These are phyloP conservation scores for Xanthia togata DNA, from an alignment of 2,888 invertebrate species.

Conservation along the genomic window DNA sequence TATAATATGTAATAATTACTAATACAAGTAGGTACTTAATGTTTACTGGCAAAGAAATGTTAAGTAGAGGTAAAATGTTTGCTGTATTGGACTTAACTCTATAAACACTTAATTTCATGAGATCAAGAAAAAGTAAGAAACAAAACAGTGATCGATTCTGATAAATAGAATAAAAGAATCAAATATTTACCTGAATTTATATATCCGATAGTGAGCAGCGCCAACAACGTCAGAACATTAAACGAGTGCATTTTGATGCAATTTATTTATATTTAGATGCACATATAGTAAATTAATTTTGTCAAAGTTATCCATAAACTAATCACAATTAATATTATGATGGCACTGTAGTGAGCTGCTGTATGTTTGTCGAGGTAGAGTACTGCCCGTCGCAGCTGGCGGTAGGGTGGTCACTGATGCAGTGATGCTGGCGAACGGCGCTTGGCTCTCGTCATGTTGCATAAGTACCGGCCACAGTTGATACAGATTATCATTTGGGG, in stretches of 20 bases:
- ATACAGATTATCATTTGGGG: conserved; percentile 90
- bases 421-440: conserved; percentile 79
- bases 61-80: not conserved
- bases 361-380: conserved; percentile 48
- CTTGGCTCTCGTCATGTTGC: conserved; percentile 78
- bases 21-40: not conserved
- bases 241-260: conserved; percentile 69
- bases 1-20: not conserved
- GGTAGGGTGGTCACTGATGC: conserved; percentile 79
- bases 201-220: conserved; percentile 70
- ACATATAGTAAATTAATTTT: conserved; percentile 43
- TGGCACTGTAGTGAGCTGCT: conserved; percentile 45
- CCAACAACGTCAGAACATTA: conserved; percentile 66
- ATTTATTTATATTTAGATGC: conserved; percentile 38
- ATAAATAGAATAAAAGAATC: not conserved
- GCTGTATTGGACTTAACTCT: not conserved
- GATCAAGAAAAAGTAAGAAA: conserved; percentile 5
- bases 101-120: not conserved
- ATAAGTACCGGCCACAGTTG: conserved; percentile 84
- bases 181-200: conserved; percentile 71
- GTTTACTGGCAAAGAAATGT: not conserved
- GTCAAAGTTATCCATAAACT: conserved; percentile 31
- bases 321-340: conserved; percentile 40
- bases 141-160: conserved; percentile 2
- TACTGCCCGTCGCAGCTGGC: conserved; percentile 72